Base-by-base conservation (phyloP, 2,113 vertebrate genomes). In the Cyanoramphus novaezelandiae region DNA sequence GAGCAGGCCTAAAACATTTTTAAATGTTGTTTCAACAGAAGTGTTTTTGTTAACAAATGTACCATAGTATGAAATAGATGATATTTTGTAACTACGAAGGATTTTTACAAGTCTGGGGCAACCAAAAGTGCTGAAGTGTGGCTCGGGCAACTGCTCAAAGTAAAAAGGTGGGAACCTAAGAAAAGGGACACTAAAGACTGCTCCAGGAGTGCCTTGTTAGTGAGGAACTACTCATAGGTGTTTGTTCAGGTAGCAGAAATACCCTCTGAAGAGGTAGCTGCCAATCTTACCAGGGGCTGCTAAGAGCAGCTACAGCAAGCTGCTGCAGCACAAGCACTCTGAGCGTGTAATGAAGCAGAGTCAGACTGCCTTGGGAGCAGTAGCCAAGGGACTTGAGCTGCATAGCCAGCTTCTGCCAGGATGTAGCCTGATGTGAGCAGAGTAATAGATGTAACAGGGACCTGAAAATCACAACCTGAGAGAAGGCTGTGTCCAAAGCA, bases 381-480 rank as follows among this genome's bases (percentile, higher is more conserved):
- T 0, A 14, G 44, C 69, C n/a, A 27, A 70, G 41, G 7, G 50
- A 17, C 8, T 11, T n/a, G 17, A 63, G 59, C 29, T 8, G 16
- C 18, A 60, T 2, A 67, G 53, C 11, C 43, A 57, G 35, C 6
- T 2, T n/a, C 68, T 87, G 64, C 55, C 50, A 28, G 53, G 27
- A 33, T 31, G 37, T 21, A 19, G n/a, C 29, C 23, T 8, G 2
- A 8, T 7, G 6, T 37, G 17, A 77, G 63, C 0, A 0, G 35
- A 9, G 24, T 9, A 57, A 39, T 31, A 71, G 35, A 52, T 1
- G 2, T 1, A 2, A 63, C 10, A 24, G n/a, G 23, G 21, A 81
- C 41, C 46, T 46, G 31, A 65, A 62, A 89, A 67, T 53, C 55
- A 44, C 31, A 37, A 17, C 53, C 18, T 9, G 17, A 63, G 46